Conservation (phyloP, 1,140 invertebrate genomes). For the Dufourea novaeangliae region DNA sequence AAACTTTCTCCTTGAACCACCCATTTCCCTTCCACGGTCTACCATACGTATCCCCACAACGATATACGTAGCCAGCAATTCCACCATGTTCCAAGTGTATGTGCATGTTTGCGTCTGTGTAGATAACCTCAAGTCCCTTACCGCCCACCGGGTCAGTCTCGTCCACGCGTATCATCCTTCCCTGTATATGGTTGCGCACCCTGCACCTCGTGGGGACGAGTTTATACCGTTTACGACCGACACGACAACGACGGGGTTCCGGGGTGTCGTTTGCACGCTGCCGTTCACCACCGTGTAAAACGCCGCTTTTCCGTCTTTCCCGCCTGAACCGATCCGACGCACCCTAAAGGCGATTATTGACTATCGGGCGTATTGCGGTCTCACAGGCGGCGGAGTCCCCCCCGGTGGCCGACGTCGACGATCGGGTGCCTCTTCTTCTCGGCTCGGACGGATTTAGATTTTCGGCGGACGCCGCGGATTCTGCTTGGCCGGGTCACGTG, state of each 20-base stretch:
- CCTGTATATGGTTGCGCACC: slow-evolving; percentile 8
- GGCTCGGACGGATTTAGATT: slow-evolving; percentile 80
- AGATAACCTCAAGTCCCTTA: slow-evolving; percentile 81
- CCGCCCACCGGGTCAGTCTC: slow-evolving; percentile 92
- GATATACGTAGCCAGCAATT: too few species aligned
- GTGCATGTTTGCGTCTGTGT: too few species aligned
- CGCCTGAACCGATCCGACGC: slow-evolving; percentile 59
- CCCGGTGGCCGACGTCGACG: slow-evolving; percentile 61
- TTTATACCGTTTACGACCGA: background rate
- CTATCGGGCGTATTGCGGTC: slow-evolving; percentile 66
- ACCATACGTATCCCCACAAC: too few species aligned
- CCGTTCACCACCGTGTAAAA: slow-evolving; percentile 6
- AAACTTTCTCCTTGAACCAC: too few species aligned
- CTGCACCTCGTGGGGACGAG: background rate
- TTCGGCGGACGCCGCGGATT: slow-evolving; percentile 76
- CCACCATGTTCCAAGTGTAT: too few species aligned
- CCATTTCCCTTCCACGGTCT: too few species aligned
- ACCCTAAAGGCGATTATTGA: slow-evolving; percentile 75
- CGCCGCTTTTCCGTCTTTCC: background rate
- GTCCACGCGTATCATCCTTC: slow-evolving; percentile 90
- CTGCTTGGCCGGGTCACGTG: slow-evolving; percentile 75
- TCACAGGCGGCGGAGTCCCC: slow-evolving; percentile 53
- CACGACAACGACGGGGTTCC: background rate
- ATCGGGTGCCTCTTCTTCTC: slow-evolving; percentile 71
- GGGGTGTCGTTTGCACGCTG: slow-evolving; percentile 15